Evolutionary conservation across 2,113 vertebrate species (phyloP), one percentile per base, ranked within the genome.

Genomic region (Perca fluviatilis): DNA sequence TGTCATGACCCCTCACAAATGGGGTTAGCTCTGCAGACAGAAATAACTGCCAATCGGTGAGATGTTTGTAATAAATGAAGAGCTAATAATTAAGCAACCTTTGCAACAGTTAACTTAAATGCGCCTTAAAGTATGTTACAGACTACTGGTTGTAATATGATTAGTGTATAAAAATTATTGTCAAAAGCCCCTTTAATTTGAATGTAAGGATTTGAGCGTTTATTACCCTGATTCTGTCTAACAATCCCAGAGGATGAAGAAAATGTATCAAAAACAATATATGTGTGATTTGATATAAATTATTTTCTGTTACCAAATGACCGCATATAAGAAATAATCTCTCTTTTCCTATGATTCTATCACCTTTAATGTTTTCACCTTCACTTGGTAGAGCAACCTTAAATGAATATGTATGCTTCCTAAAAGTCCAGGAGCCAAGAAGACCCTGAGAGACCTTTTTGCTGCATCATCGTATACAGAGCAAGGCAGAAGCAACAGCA

Each of bases 1-100:
- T 79, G 79, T 81, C 72, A 62, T 67, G 50, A 90, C 61, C 76
- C 16, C 51, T 81, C 12, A 1, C 16, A 10, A 57, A 60, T 12
- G 25, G 36, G 30, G 40, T 57, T 77, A 21, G 63, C 3, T 18
- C 25, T 62, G 30, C 46, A 33, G 64, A 77, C 0, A 66, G 27
- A 79, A 68, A 36, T n/a, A 30, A 50, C 25, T 57, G n/a, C n/a
- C 30, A 5, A 50, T 64, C 0, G 0, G 18, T 16, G 49, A 57
- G 11, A 60, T n/a, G 19, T 61, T 60, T 68, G 12, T 13, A 14
- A 33, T 30, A 15, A 27, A 40, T 49, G 2, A 40, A 50, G 5
- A 63, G 16, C 19, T 33, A 13, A 40, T 50, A 5, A 30, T 12
- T 19, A 21, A 43, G 4, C 9, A 62, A 56, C 27, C n/a, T 6